A percentile compares a stretch with the other conserved stretches of the same genome.
phyloP scores from a whole-genome alignment of 2,113 vertebrate genomes.

The Perca schrenkii region DNA sequence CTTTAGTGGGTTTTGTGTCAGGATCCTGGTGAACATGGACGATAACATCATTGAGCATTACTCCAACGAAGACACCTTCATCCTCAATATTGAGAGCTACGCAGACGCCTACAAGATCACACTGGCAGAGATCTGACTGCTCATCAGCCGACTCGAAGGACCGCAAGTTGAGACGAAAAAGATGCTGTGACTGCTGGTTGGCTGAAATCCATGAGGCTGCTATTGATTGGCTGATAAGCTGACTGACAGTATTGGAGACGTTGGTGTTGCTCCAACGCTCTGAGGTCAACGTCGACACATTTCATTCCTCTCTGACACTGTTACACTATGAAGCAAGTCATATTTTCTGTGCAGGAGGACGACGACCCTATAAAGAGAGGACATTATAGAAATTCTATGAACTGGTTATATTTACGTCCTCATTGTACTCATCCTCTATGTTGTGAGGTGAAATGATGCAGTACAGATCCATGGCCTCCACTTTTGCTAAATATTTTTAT shows the following conservation, averaged over 20 bases:
- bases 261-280: background rate
- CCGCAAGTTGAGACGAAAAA: constrained; percentile 18
- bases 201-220: constrained; percentile 41
- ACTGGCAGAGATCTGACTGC: constrained; percentile 89
- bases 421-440: background rate
- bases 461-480: constrained; percentile 17
- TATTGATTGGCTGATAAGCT: constrained; percentile 52
- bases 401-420: constrained; percentile 36
- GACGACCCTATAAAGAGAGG: background rate
- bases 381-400: constrained; percentile 14
- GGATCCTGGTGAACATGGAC: constrained; percentile 98
- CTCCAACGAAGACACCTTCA: constrained; percentile 97
- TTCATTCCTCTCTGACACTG: constrained; percentile 35
- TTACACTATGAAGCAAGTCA: constrained; percentile 61
- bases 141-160: constrained; percentile 4
- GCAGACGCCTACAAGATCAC: constrained; percentile 94
- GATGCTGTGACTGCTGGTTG: constrained; percentile 44
- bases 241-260: constrained; percentile 49
- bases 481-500: constrained; percentile 49
- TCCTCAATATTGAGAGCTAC: constrained; percentile 92
- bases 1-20: constrained; percentile 55
- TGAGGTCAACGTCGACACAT: constrained; percentile 1
- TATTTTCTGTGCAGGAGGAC: constrained; percentile 32
- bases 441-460: constrained; percentile 23
- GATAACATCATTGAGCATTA: constrained; percentile 99